Conservation (phyloP, 1,140 invertebrate genomes). For the Caenorhabditis elegans region WBcel235 BX284605.5:13224001-13224500, state of each 20-base stretch:
- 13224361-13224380: too few species aligned
- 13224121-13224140: slow-evolving; percentile 23
- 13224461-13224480: background rate
- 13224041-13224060: too few species aligned
- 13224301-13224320: background rate
- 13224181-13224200: background rate
- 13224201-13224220: background rate
- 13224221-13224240: too few species aligned
- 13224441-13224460: background rate
- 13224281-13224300: slow-evolving; percentile 4
- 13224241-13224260: slow-evolving; percentile 18
- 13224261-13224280: slow-evolving; percentile 23
- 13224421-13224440: background rate
- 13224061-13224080: too few species aligned
- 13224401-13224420: background rate
- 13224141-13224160: slow-evolving; percentile 25
- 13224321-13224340: background rate
- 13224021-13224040: too few species aligned
- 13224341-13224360: background rate
- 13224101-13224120: background rate
- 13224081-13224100: too few species aligned
- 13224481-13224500: background rate
- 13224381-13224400: background rate
- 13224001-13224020: too few species aligned
- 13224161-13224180: slow-evolving; percentile 18